Conservation (phyloP, 2,113 vertebrate species). For the Taurulus bubalis region DNA sequence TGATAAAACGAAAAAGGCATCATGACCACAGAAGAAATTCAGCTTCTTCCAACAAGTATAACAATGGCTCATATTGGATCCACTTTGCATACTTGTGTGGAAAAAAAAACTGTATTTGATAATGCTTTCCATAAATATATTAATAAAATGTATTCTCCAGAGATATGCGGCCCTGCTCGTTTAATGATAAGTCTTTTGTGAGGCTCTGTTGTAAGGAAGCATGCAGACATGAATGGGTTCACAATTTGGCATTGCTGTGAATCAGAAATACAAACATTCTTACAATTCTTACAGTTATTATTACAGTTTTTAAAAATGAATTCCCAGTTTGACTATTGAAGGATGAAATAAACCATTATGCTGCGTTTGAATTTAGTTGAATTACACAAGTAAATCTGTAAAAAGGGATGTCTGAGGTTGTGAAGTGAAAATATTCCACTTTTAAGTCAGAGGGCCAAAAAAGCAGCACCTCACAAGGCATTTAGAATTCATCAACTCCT, state of each 20-base stretch:
- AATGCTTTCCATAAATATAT: slow-evolving; percentile 10
- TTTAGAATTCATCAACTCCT: slow-evolving; percentile 24
- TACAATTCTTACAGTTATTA: not conserved
- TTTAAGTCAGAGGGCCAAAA: slow-evolving; percentile 14
- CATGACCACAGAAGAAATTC: slow-evolving; percentile 32
- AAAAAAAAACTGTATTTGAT: slow-evolving; percentile 13
- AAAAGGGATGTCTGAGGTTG: slow-evolving; percentile 1
- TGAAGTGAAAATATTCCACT: slow-evolving; percentile 5
- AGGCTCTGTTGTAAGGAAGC: not conserved
- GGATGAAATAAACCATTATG: slow-evolving; percentile 5
- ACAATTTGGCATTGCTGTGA: not conserved
- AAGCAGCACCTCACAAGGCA: not conserved
- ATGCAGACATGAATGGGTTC: not conserved
- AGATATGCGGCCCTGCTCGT: slow-evolving; percentile 28
- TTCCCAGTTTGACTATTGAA: not conserved
- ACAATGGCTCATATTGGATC: slow-evolving; percentile 40
- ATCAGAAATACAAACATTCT: not conserved
- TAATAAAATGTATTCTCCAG: not conserved
- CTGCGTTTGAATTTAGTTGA: slow-evolving; percentile 1
- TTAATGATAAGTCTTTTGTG: slow-evolving; percentile 42
- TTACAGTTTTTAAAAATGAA: not conserved
- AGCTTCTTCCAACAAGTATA: not conserved
- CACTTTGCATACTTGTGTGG: slow-evolving; percentile 43
- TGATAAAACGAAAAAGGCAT: slow-evolving; percentile 71
- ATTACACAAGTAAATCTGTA: slow-evolving; percentile 22